Evolutionary conservation across 2,888 invertebrate genomes (phyloP).

Genomic region (Pollenia angustigena): DNA sequence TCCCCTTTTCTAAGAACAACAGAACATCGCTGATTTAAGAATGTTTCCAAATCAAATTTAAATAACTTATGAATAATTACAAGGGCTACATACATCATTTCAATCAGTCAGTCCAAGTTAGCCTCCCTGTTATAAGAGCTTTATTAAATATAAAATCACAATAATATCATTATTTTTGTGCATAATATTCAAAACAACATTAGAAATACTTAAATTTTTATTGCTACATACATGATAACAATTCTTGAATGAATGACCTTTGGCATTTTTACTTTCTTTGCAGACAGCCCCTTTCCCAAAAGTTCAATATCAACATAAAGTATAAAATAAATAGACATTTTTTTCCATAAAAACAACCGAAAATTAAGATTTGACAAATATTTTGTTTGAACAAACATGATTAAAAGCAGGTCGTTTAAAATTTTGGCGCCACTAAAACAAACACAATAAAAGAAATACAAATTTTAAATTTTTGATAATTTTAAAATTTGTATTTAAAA

Average conservation of each 20-base stretch:
- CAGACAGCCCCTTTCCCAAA: not conserved
- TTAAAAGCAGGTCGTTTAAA: constrained; percentile 17
- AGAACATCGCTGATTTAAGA: too few species aligned
- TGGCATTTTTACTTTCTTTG: not conserved
- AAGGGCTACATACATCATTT: too few species aligned
- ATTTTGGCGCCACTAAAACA: constrained; percentile 58
- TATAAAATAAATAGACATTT: constrained; percentile 58
- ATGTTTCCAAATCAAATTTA: too few species aligned
- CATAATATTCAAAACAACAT: too few species aligned
- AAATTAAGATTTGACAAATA: constrained; percentile 20
- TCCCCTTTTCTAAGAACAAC: too few species aligned
- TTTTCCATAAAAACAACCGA: not conserved
- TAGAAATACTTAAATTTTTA: too few species aligned
- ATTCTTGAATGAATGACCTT: not conserved
- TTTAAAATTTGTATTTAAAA: not conserved
- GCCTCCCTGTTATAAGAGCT: too few species aligned
- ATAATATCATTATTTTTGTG: too few species aligned
- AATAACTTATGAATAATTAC: too few species aligned
- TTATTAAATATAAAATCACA: too few species aligned
- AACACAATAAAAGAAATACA: not conserved
- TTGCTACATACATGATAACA: not conserved
- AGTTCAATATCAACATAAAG: constrained; percentile 69
- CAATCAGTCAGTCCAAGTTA: too few species aligned
- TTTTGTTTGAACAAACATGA: constrained; percentile 2
- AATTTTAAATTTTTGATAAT: constrained; percentile 25